Evolutionary conservation across 2,888 invertebrate species (phyloP).

Genomic region (Slavum lentiscoides): DNA sequence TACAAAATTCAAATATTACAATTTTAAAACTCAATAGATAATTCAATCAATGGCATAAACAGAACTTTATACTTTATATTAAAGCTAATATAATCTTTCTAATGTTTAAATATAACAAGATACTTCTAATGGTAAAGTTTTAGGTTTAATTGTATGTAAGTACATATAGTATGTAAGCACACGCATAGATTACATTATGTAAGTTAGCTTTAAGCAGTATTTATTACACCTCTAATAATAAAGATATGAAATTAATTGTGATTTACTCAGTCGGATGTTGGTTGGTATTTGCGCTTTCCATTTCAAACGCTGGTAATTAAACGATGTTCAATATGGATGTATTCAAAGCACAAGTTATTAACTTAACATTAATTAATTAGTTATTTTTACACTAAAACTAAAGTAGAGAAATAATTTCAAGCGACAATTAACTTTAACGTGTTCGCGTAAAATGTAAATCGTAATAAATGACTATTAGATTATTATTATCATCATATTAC

Average conservation of each 20-base stretch:
- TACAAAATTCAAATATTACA: no score
- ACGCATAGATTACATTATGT: not conserved
- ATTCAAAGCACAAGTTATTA: not conserved
- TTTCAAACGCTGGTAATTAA: not conserved
- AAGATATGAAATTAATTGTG: not conserved
- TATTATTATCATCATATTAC: not conserved
- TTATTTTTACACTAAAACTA: no score
- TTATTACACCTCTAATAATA: slow-evolving; percentile 23
- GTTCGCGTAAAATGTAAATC: not conserved
- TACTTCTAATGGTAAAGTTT: not conserved
- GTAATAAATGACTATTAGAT: no score
- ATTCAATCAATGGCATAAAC: no score
- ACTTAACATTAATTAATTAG: not conserved
- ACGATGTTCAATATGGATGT: not conserved
- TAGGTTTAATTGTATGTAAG: not conserved
- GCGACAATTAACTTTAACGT: not conserved
- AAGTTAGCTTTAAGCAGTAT: not conserved
- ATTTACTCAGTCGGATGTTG: slow-evolving; percentile 30
- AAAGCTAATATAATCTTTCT: no score
- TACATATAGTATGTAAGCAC: no score
- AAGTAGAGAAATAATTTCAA: no score
- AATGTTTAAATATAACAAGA: no score
- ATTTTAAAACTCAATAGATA: no score
- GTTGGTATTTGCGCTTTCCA: slow-evolving; percentile 3
- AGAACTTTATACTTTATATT: no score